Evolutionary conservation across 2,113 vertebrate species (phyloP).

Genomic region (Capreolus pygargus): DNA sequence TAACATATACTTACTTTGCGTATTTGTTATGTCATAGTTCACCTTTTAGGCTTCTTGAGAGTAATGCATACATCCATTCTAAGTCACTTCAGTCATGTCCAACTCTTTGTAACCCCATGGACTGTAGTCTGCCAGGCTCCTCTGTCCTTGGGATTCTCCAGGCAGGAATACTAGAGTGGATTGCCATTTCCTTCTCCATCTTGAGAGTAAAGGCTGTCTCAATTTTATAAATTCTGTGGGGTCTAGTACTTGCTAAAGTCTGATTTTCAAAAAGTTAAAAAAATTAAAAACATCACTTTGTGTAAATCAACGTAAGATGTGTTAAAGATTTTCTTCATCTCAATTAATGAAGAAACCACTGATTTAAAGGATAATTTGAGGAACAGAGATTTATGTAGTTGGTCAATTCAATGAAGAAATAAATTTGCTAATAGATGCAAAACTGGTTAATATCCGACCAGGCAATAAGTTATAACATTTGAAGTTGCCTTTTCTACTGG

Average conservation of each 20-base stretch:
- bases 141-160: background rate
- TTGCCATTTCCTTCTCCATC: background rate
- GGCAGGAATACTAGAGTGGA: background rate
- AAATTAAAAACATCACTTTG: background rate
- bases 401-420: background rate
- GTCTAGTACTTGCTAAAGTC: background rate
- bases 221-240: background rate
- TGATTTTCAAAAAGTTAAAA: background rate
- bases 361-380: slow-evolving; percentile 21
- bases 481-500: background rate
- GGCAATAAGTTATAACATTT: background rate
- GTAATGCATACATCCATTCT: background rate
- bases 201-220: background rate
- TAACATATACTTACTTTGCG: background rate
- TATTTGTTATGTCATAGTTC: background rate
- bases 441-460: background rate
- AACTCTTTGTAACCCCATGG: background rate
- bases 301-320: background rate
- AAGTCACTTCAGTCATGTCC: background rate
- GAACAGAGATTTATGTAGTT: background rate
- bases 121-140: background rate
- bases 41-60: background rate
- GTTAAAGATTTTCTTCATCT: slow-evolving; percentile 18
- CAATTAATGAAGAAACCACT: background rate
- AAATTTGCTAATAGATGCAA: background rate